phyloP scores from a whole-genome alignment of 2,797 vertebrate species.

The Pantherophis alleghaniensis region DNA sequence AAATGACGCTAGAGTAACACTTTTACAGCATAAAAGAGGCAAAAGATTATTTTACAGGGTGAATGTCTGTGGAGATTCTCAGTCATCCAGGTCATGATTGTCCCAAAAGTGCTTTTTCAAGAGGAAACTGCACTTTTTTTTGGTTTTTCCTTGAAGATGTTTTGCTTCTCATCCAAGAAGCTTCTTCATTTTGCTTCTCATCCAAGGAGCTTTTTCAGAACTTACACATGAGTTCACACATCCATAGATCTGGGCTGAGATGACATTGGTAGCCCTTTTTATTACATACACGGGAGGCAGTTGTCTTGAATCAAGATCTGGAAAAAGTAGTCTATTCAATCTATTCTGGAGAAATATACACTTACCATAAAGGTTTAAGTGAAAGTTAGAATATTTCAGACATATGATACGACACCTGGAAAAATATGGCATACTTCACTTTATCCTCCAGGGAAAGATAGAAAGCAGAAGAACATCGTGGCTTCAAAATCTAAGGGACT shows the following conservation, averaged over 20 bases:
- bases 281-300: background rate
- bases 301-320: background rate
- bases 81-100: too few relatives aligned
- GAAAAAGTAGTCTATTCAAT: background rate
- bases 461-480: too few relatives aligned
- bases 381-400: too few relatives aligned
- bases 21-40: conserved; percentile 42
- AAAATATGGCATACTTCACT: too few relatives aligned
- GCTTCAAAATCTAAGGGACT: too few relatives aligned
- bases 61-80: background rate
- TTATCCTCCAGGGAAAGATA: too few relatives aligned
- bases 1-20: conserved; percentile 11
- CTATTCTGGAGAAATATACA: background rate
- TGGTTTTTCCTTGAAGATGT: too few relatives aligned
- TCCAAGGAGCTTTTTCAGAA: too few relatives aligned
- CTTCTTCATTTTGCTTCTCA: too few relatives aligned
- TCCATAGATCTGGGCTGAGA: background rate
- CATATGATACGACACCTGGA: too few relatives aligned
- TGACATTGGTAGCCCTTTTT: background rate
- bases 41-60: background rate
- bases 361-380: background rate
- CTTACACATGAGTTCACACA: background rate
- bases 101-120: background rate
- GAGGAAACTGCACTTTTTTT: background rate
- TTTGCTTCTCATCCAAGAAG: too few relatives aligned